A percentile compares a stretch with the other conserved stretches of the same genome.
Evolutionary conservation across 2,113 vertebrate species (phyloP).

Genomic region (Cyanistes caeruleus): DNA sequence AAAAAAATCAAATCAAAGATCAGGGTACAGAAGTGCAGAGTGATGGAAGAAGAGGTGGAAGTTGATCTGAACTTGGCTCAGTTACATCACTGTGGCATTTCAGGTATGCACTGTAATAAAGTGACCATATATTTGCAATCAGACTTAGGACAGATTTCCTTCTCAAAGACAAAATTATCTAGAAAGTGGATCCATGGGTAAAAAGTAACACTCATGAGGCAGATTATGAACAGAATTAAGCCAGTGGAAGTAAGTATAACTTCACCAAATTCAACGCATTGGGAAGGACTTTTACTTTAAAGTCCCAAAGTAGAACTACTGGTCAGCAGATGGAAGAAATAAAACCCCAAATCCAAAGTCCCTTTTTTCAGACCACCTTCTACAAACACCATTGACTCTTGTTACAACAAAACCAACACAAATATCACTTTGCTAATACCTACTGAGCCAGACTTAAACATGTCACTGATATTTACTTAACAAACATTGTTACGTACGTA

Average conservation of each 20-base stretch:
- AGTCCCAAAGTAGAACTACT: not conserved
- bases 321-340: not conserved
- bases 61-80: not conserved
- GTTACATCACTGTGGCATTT: accelerated
- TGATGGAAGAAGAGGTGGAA: not conserved
- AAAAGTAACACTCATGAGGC: not conserved
- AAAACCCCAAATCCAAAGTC: not conserved
- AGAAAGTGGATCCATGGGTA: not conserved
- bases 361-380: not conserved
- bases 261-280: not conserved
- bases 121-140: not conserved
- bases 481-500: not conserved
- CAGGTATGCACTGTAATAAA: not conserved
- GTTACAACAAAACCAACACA: slow-evolving; percentile 2
- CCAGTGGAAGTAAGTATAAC: not conserved
- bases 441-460: slow-evolving; percentile 3
- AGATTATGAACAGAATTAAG: not conserved
- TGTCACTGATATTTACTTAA: slow-evolving; percentile 39
- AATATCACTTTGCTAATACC: not conserved
- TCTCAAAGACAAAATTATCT: not conserved
- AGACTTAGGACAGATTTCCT: not conserved
- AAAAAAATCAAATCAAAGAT: not conserved
- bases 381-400: not conserved
- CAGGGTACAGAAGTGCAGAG: not conserved
- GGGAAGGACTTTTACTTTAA: not conserved